Conservation (phyloP, 2,797 vertebrate genomes). For the Schizopygopsis malacanthus region DNA sequence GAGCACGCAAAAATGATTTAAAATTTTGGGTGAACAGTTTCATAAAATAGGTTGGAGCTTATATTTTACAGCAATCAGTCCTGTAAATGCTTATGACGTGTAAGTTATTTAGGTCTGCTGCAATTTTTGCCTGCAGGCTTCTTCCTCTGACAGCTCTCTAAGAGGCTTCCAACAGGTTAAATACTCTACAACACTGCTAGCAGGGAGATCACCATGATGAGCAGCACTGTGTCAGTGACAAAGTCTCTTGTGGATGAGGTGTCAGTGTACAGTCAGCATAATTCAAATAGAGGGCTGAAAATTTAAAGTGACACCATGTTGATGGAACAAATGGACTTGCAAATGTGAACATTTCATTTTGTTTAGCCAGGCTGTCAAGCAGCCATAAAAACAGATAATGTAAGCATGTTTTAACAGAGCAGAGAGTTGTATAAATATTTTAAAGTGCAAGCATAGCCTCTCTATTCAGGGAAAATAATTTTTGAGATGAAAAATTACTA, state of each 20-base stretch:
- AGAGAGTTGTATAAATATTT: neutral
- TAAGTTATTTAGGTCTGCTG: neutral
- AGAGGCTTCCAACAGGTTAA: constrained; percentile 30
- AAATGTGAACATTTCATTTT: neutral
- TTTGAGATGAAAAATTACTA: constrained; percentile 1
- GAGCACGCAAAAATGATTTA: too few relatives aligned
- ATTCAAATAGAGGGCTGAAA: neutral
- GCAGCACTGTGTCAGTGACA: neutral
- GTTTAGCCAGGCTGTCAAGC: neutral
- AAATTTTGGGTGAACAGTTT: neutral
- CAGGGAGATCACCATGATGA: constrained; percentile 28
- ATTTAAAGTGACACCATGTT: constrained; percentile 3
- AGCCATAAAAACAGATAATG: constrained; percentile 7
- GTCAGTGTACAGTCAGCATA: constrained; percentile 7
- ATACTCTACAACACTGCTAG: constrained; percentile 2
- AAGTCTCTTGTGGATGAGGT: constrained; percentile 14
- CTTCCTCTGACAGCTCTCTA: neutral
- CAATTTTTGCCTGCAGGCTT: neutral
- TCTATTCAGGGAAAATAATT: constrained; percentile 9
- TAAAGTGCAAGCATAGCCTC: neutral
- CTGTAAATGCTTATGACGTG: neutral
- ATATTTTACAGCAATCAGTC: neutral
- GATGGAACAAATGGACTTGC: constrained; percentile 14
- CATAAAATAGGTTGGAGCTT: neutral
- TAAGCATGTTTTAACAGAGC: neutral